Evolutionary conservation across 1,140 invertebrate genomes (phyloP).

Genomic region (Neodiprion virginianus): DNA sequence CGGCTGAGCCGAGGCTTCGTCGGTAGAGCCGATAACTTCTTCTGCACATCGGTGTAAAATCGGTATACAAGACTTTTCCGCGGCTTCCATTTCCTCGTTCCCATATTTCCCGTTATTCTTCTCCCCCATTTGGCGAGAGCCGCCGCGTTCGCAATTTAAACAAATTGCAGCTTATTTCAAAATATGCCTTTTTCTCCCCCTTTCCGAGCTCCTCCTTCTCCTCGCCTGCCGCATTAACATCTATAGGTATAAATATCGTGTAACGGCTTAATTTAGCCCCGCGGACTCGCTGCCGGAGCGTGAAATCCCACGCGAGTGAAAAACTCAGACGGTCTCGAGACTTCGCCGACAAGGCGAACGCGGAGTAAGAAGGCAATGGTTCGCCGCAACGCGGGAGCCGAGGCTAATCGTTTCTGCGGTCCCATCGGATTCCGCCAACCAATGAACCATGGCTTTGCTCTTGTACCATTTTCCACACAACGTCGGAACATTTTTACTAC

Average conservation of each 20-base stretch:
- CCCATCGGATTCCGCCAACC: neutral
- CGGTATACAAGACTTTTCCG: neutral
- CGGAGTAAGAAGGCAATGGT: constrained; percentile 27
- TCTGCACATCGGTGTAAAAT: neutral
- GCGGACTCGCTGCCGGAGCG: constrained; percentile 50
- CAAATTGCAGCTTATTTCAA: neutral
- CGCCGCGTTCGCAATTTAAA: neutral
- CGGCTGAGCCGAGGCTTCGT: neutral
- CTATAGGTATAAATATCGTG: constrained; percentile 62
- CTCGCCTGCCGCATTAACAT: constrained; percentile 44
- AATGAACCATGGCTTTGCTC: constrained; percentile 3
- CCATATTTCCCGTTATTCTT: neutral
- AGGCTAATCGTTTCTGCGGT: neutral
- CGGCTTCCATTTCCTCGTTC: neutral
- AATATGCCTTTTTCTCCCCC: neutral
- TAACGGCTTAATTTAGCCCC: constrained; percentile 61
- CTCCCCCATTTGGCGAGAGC: neutral
- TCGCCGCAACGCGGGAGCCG: neutral
- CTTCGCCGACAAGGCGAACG: constrained; percentile 23
- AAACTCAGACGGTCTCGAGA: constrained; percentile 50
- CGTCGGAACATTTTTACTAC: neutral
- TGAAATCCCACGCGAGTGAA: constrained; percentile 58
- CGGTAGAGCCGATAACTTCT: neutral
- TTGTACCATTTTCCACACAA: neutral
- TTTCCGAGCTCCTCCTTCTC: constrained; percentile 21